Base-by-base conservation (phyloP, 1,140 invertebrate genomes). In the Nymphalis io region DNA sequence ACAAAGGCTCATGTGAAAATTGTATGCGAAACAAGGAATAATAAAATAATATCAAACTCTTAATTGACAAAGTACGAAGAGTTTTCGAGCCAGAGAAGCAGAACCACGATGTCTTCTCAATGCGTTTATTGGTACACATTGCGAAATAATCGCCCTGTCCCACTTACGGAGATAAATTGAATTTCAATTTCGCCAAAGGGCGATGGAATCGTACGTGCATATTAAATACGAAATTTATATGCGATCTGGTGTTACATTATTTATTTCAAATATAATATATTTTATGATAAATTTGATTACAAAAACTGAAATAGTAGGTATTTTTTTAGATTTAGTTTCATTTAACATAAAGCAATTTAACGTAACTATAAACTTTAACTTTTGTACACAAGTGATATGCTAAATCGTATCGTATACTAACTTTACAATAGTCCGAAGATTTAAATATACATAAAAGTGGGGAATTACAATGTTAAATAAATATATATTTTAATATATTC, bases 101-200 rank as follows among this genome's bases (percentile, higher is more conserved):
- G 4, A 33, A 8, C 27, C 27, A 33, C 3, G 80, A 73, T 75
- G 73, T 65, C 39, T 58, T 21, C 18, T 20, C 73, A 80, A 76
- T 78, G 79, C 74, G 78, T 75, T 85, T 81, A 81, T 82, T 82
- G 77, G 79, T 83, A 79, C 68, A 75, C 70, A 82, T 86, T 87
- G 79, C 84, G 78, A 81, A 82, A 85, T 73, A 66, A 79, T 73
- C 78, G 77, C 70, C 70, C 74, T 81, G 84, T 83, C 82, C 87
- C 72, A 87, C 84, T 87, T 89, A 85, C 80, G 70, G 86, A 86
- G 80, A 89, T 82, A 86, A 84, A 86, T 87, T 87, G 83, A 87
- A 85, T 84, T 84, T 88, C 83, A 86, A 89, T 87, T 86, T 87
- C 84, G 80, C 84, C 82, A 82, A 89, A 89, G 82, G 84, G 81